Base-by-base conservation (phyloP, 1,140 invertebrate genomes). In the Brachionus angularis region DNA sequence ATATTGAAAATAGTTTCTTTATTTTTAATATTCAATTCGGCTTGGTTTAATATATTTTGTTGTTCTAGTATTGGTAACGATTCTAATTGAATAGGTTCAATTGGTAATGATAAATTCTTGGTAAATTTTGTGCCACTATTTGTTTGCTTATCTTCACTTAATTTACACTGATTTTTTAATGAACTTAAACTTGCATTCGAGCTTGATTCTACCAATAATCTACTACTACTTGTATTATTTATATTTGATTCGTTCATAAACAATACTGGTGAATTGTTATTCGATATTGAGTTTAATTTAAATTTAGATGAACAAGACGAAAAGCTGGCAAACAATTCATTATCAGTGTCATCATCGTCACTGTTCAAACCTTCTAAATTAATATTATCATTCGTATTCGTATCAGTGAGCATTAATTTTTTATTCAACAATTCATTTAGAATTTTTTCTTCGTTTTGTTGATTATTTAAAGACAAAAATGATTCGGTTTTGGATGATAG, bases 281-380 rank as follows among this genome's bases (percentile, higher is more conserved):
- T 78, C 76, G 31, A 78, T 70, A 49, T 78, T 71, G 64, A 79
- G 78, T 47, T 83, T 80, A 64, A 81, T 78, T 64, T 80, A 77
- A 91, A 96, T 74, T 93, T 88, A 16, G 93, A 92, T 0, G 93
- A 95, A 76, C 90, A 96, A 5, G 91, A 95, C 0, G 91, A 93
- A 82, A 97, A 98, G 33, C 91, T 89, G 55, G 82, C 81, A 73
- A 85, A 85, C 74, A 85, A 75, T 69, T 78, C 73, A 74, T 77
- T 73, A 76, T 93, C 52, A 12, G 49, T 55, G 12, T 72, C 52
- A 29, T 72, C 62, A n/a, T n/a, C n/a, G 7, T 58, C 53, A 58
- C 53, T 58, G 34, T 58, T 58, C 10, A 58, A 18, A 3, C 34
- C 53, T 23, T 58, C 53, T 21, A n/a, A n/a, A n/a, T n/a, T n/a